These are phyloP conservation scores for Desmophyllum pertusum DNA, from an alignment of 92 coral and sea anemone genomes.

Conservation along the genomic window DNA sequence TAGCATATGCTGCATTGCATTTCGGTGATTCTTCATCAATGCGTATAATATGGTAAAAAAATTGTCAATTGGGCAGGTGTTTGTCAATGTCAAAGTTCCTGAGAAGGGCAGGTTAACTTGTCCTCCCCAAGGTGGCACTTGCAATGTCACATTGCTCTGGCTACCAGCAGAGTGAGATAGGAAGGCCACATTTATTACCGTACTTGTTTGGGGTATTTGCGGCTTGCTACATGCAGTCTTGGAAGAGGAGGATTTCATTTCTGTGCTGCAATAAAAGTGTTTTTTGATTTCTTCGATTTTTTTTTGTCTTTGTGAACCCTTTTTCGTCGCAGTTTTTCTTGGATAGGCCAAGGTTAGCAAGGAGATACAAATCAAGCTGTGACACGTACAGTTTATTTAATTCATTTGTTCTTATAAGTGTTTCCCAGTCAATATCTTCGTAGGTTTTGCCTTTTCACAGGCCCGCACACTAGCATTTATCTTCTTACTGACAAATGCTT, in stretches of 20 bases:
- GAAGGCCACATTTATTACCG: too few species aligned
- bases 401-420: constrained; percentile 27
- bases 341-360: constrained; percentile 25
- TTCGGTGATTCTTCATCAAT: not conserved
- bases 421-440: constrained; percentile 66
- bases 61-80: constrained; percentile 62
- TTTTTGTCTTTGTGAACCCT: constrained; percentile 47
- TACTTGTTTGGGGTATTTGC: too few species aligned
- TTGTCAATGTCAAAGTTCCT: not conserved
- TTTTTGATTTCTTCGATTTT: constrained; percentile 42
- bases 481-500: constrained; percentile 41
- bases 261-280: constrained; percentile 41
- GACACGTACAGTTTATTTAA: constrained; percentile 49
- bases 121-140: constrained; percentile 68
- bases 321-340: constrained; percentile 58
- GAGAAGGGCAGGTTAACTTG: not conserved
- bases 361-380: constrained; percentile 50
- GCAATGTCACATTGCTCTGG: too few species aligned
- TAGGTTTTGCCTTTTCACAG: constrained; percentile 56
- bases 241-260: too few species aligned
- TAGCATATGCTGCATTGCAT: too few species aligned
- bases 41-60: constrained; percentile 42
- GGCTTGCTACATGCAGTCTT: too few species aligned
- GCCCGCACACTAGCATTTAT: constrained; percentile 61
- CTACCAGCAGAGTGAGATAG: too few species aligned